Evolutionary conservation across 2,113 vertebrate species (phyloP).

Genomic region (Aldabrachelys gigantea): DNA sequence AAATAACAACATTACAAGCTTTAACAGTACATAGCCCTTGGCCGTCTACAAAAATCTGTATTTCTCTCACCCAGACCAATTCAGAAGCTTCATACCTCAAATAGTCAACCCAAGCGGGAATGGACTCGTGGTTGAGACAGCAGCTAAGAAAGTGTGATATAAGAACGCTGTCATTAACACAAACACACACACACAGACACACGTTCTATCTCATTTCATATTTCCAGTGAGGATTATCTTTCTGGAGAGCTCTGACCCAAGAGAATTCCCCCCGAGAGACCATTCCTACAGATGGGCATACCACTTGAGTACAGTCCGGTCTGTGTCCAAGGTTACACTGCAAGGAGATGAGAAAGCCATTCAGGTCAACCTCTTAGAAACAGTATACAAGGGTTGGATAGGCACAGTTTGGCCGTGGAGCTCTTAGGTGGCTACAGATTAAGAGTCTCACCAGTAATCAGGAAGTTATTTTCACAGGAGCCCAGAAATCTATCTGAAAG

Average conservation of each 20-base stretch:
- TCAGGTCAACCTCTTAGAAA: not conserved
- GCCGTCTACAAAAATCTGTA: conserved; percentile 5
- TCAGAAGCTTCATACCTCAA: not conserved
- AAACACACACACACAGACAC: not conserved
- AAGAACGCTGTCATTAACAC: not conserved
- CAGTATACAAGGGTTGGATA: not conserved
- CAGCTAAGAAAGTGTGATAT: not conserved
- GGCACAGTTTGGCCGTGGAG: not conserved
- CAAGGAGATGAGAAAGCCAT: not conserved
- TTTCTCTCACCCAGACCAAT: not conserved
- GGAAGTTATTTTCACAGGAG: not conserved
- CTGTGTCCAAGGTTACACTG: not conserved
- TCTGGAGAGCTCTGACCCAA: not conserved
- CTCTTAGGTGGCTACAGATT: not conserved
- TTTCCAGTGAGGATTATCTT: not conserved
- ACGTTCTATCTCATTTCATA: not conserved
- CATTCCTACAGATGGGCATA: not conserved
- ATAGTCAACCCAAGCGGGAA: not conserved
- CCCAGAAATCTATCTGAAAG: not conserved
- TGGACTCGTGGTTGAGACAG: not conserved
- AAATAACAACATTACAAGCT: not conserved
- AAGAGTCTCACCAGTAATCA: not conserved
- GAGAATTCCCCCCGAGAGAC: not conserved
- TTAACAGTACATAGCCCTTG: conserved; percentile 65
- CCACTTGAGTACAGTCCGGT: not conserved